Evolutionary conservation across 2,888 invertebrate genomes (phyloP), one percentile per base, ranked within the genome.

Genomic region (Campoplex capitator): DNA sequence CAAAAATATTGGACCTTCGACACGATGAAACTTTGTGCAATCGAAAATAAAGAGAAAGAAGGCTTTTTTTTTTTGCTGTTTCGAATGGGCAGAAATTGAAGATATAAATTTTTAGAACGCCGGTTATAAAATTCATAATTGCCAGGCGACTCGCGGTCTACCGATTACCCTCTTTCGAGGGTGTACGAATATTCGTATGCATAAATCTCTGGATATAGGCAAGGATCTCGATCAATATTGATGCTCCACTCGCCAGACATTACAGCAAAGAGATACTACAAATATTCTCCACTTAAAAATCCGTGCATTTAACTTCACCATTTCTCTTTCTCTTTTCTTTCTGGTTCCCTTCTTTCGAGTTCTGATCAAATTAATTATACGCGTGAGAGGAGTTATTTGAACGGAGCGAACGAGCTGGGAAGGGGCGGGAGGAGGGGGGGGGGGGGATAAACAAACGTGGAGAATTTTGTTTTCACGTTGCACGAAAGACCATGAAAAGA

Each of bases 191-290:
- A 84, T 84, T 81, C 87, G 75, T 86, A 70, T 32, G 65, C 78
- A 85, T 13, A 45, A 38, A 38, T 38, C 38, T 73, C 28, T 32
- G n/a, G 45, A 32, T 58, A 35, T 83, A 86, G 88, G 88, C 73
- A 68, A 87, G 88, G 84, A 89, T 88, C 86, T 89, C 90, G 90
- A 91, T 92, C 92, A 92, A 92, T 92, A 91, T 92, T 92, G 92
- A 91, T 91, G 88, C 89, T 89, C 86, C 87, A 89, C 87, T 89
- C 73, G 79, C 71, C 76, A 65, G 32, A 51, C 51, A 81, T 79
- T 84, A 62, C 71, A 67, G 65, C 32, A n/a, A 6, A 28, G 77
- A 54, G 28, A 38, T 56, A 58, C 67, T n/a, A 45, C 38, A 42
- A 9, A 74, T 82, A 77, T 84, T 77, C 28, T 58, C 68, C 42